Evolutionary conservation across 1,140 invertebrate species (phyloP).

Genomic region (Philopotamus ludificatus): DNA sequence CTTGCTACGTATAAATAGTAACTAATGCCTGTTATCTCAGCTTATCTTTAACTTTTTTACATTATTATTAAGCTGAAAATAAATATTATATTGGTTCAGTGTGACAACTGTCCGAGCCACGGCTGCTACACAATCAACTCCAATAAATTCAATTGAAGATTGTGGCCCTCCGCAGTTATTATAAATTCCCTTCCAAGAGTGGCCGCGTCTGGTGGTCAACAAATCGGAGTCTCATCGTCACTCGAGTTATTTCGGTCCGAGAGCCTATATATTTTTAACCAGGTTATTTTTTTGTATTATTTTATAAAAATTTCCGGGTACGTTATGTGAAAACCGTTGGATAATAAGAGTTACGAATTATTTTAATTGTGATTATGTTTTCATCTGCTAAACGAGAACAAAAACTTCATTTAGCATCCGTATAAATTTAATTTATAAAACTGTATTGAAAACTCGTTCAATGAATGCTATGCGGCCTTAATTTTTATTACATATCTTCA

Average conservation of each 20-base stretch:
- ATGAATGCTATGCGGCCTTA: background rate
- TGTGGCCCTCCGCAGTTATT: background rate
- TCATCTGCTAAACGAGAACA: no score
- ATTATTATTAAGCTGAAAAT: no score
- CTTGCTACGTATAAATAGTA: no score
- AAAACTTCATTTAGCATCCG: background rate
- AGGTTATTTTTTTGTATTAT: no score
- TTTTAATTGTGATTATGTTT: background rate
- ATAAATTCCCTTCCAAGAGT: background rate
- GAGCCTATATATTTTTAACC: conserved; percentile 10
- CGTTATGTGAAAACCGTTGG: background rate
- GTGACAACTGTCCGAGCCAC: background rate
- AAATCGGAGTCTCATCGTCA: background rate
- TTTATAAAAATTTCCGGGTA: background rate
- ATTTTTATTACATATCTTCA: no score
- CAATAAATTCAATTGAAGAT: conserved; percentile 12
- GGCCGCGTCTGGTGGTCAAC: background rate
- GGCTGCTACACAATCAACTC: conserved; percentile 4
- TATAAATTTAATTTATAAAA: background rate
- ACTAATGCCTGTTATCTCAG: no score
- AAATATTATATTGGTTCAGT: no score
- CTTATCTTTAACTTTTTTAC: no score
- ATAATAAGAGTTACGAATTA: background rate
- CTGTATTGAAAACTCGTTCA: background rate
- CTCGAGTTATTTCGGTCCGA: background rate